phyloP scores from a whole-genome alignment of 2,113 vertebrate species.

The Glaucomys volans region DNA sequence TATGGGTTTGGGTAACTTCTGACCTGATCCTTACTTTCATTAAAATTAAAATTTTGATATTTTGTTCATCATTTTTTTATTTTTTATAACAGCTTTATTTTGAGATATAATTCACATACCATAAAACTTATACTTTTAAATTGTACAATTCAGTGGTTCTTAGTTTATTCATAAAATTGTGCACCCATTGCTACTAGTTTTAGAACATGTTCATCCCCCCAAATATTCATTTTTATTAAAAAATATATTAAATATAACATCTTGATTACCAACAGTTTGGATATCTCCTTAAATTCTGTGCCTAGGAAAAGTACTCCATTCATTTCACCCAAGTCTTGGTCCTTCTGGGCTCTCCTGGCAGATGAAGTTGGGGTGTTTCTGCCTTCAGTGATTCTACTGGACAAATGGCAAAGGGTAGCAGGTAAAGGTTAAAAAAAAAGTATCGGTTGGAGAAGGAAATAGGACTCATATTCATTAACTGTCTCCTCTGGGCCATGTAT shows the following conservation, averaged over 20 bases:
- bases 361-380: not conserved
- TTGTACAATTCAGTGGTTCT: not conserved
- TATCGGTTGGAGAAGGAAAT: not conserved
- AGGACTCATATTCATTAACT: not conserved
- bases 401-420: too few species aligned
- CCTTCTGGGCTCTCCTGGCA: not conserved
- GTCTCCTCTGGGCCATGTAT: not conserved
- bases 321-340: not conserved
- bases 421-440: not conserved
- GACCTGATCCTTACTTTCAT: not conserved
- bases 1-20: not conserved
- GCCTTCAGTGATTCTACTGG: not conserved
- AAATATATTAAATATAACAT: not conserved
- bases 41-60: not conserved
- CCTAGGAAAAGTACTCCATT: not conserved
- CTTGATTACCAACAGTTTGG: not conserved
- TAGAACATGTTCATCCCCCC: not conserved
- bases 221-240: slow-evolving; percentile 51
- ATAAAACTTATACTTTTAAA: not conserved
- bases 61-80: slow-evolving; percentile 47
- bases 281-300: not conserved
- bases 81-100: slow-evolving; percentile 11
- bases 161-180: not conserved
- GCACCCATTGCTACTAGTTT: not conserved
- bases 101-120: not conserved